Percentiles rank a stretch among this genome's conserved stretches.
Conservation (phyloP, 2,797 vertebrate genomes). For the Eulemur albifrons region DNA sequence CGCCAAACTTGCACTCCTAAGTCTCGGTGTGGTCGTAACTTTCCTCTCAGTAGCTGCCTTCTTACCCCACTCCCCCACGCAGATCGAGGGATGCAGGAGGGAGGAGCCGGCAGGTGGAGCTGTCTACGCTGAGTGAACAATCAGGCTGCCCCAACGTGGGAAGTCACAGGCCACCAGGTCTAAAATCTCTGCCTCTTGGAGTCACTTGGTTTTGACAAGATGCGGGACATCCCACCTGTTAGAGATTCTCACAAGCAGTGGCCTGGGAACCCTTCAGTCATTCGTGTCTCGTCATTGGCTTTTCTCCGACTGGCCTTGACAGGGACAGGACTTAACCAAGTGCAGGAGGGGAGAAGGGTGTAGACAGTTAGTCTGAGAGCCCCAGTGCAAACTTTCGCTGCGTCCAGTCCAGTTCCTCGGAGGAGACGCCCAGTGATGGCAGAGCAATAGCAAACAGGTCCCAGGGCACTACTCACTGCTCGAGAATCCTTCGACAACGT, state of each 20-base stretch:
- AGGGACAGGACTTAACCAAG: not conserved
- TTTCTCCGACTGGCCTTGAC: not conserved
- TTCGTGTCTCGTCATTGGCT: not conserved
- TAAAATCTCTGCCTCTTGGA: not conserved
- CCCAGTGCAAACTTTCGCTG: not conserved
- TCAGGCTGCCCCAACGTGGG: not conserved
- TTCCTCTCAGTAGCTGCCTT: not conserved
- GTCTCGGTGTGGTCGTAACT: not conserved
- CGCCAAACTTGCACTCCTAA: not conserved
- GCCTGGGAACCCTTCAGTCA: not conserved
- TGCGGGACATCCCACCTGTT: not conserved
- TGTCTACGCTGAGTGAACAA: not conserved
- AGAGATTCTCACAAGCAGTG: not conserved
- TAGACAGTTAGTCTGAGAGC: not conserved
- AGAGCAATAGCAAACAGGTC: not conserved
- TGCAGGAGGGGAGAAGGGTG: too few relatives aligned
- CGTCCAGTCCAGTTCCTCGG: not conserved
- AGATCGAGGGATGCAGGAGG: accelerated
- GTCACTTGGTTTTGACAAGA: not conserved
- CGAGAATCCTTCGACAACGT: not conserved
- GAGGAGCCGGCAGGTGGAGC: accelerated
- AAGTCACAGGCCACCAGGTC: not conserved
- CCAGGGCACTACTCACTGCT: not conserved
- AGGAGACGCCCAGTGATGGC: accelerated
- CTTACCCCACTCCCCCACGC: not conserved